Evolutionary conservation across 1,140 invertebrate genomes (phyloP).

Genomic region (Drosophila malerkotliana): DNA sequence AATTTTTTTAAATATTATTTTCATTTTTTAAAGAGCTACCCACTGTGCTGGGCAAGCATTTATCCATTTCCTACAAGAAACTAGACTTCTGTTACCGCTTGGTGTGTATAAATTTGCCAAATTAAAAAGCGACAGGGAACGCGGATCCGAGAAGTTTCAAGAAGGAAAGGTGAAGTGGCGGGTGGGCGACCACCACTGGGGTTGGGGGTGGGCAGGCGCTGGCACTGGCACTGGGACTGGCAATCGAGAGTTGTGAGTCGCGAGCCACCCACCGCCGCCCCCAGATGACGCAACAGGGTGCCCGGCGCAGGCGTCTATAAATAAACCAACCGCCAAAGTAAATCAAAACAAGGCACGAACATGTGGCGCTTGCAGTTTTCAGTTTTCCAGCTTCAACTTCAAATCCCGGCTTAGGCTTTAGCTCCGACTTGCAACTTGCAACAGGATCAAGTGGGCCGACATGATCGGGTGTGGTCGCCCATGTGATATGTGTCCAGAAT

Average conservation of each 20-base stretch:
- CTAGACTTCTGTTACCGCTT: constrained; percentile 61
- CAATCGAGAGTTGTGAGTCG: constrained; percentile 41
- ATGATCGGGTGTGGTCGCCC: constrained; percentile 64
- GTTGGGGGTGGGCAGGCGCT: neutral
- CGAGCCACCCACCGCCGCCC: constrained; percentile 70
- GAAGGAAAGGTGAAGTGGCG: constrained; percentile 11
- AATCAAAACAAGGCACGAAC: constrained; percentile 78
- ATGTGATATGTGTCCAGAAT: constrained; percentile 47
- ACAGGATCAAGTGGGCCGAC: constrained; percentile 70
- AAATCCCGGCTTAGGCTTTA: constrained; percentile 5
- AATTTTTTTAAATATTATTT: neutral
- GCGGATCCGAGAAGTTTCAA: constrained; percentile 19
- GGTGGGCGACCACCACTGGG: neutral
- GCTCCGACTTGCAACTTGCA: constrained; percentile 3
- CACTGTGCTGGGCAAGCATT: constrained; percentile 38
- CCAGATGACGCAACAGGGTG: constrained; percentile 77
- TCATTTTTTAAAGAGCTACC: neutral
- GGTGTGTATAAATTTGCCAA: constrained; percentile 79
- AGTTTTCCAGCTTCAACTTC: constrained; percentile 7
- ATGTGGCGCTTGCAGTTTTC: constrained; percentile 60
- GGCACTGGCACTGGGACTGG: neutral
- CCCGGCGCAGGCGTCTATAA: constrained; percentile 67
- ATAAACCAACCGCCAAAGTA: constrained; percentile 70
- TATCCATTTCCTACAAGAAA: constrained; percentile 39
- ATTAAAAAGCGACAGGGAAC: constrained; percentile 67